These are phyloP conservation scores for Sarcophaga caerulescens DNA, from an alignment of 2,888 invertebrate genomes.

Conservation along the genomic window DNA sequence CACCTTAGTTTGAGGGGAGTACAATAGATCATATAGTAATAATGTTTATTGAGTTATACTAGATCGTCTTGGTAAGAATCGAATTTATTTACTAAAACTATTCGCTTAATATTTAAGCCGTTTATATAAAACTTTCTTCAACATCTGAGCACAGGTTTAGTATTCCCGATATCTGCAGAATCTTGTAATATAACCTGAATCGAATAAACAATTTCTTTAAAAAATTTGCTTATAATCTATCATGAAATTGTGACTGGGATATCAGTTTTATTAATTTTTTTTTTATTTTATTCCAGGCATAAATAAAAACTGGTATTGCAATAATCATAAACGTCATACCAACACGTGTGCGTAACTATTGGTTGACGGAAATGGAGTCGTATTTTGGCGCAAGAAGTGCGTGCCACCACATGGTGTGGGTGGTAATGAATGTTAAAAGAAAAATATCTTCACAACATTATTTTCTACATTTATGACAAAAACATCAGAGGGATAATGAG, in stretches of 20 bases:
- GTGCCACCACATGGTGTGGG: conserved; percentile 59
- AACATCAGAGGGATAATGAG: conserved; percentile 57
- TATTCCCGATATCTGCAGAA: no score
- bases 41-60: no score
- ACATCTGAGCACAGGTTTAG: no score
- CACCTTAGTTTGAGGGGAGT: no score
- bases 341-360: conserved; percentile 65
- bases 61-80: no score
- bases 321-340: conserved; percentile 70
- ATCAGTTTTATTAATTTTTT: conserved; percentile 1
- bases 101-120: no score
- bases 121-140: no score
- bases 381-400: conserved; percentile 53
- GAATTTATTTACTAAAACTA: no score
- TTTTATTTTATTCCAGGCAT: background rate
- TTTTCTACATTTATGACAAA: background rate
- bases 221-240: no score
- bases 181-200: no score
- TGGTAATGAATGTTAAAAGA: conserved; percentile 59
- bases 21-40: no score
- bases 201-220: no score
- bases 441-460: conserved; percentile 1
- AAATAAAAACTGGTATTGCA: conserved; percentile 51
- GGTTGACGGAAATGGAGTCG: conserved; percentile 64
- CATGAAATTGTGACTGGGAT: conserved; percentile 21